Conservation (phyloP, 1,140 invertebrate genomes). For the Macrocentrus cingulum region DNA sequence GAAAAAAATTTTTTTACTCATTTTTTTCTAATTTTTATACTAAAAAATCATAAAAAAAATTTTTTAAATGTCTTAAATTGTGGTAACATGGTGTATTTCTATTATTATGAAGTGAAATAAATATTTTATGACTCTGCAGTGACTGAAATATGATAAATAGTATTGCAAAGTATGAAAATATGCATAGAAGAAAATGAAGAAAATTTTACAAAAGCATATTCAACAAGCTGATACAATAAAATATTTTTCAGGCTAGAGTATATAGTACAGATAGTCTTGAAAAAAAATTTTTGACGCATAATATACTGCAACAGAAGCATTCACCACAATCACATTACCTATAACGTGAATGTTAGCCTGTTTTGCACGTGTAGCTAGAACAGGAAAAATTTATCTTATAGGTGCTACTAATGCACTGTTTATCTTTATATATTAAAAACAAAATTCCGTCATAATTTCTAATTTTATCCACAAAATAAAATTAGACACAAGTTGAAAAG, state of each 20-base stretch:
- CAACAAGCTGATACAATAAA: slow-evolving; percentile 13
- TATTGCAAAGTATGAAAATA: not conserved
- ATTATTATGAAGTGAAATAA: too few relatives aligned
- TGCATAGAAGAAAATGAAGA: not conserved
- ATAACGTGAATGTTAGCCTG: slow-evolving; percentile 58
- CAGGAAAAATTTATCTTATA: slow-evolving; percentile 48
- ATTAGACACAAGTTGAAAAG: not conserved
- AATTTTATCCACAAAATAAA: not conserved
- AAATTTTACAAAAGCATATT: not conserved
- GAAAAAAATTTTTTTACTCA: too few relatives aligned
- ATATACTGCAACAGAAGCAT: slow-evolving; percentile 38
- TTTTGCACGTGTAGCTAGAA: slow-evolving; percentile 57
- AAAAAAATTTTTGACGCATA: slow-evolving; percentile 28
- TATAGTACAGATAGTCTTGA: slow-evolving; percentile 16
- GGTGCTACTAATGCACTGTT: slow-evolving; percentile 24
- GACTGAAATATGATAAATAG: not conserved
- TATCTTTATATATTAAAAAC: not conserved
- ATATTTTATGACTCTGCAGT: too few relatives aligned
- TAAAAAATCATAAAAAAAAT: too few relatives aligned
- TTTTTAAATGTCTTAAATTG: too few relatives aligned
- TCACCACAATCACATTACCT: slow-evolving; percentile 57
- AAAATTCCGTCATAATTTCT: not conserved
- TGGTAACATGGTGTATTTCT: too few relatives aligned
- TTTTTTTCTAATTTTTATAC: too few relatives aligned
- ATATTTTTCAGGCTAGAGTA: slow-evolving; percentile 20